A percentile compares a stretch with the other conserved stretches of the same genome.
phyloP scores from a whole-genome alignment of 1,140 invertebrate species.

The Camponotus pennsylvanicus region DNA sequence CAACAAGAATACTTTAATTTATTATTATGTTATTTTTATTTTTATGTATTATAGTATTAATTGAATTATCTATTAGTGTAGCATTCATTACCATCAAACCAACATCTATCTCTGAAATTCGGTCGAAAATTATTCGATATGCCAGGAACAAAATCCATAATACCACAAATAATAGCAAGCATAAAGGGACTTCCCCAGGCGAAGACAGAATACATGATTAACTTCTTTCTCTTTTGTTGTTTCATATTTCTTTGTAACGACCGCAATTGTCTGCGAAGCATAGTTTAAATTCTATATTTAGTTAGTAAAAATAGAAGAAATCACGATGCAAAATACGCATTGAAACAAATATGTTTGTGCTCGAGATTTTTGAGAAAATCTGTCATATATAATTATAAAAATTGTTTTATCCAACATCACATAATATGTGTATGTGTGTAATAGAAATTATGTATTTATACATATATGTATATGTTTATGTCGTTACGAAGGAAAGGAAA shows the following conservation, averaged over 20 bases:
- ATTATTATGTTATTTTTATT: background rate
- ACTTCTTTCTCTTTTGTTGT: conserved; percentile 86
- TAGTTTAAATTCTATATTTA: background rate
- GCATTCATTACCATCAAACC: conserved; percentile 87
- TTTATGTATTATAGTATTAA: background rate
- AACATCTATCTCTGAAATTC: conserved; percentile 88
- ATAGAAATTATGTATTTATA: too few relatives aligned
- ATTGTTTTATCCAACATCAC: too few relatives aligned
- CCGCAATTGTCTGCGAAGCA: conserved; percentile 82
- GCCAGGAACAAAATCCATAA: conserved; percentile 87
- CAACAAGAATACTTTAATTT: background rate
- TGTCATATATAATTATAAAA: too few relatives aligned
- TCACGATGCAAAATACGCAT: background rate
- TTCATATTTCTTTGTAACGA: conserved; percentile 82
- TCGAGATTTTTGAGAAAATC: too few relatives aligned
- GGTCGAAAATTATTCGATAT: conserved; percentile 86
- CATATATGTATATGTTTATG: too few relatives aligned
- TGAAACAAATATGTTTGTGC: background rate
- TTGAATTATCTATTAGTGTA: background rate
- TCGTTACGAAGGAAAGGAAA: too few relatives aligned
- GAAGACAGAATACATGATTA: conserved; percentile 90
- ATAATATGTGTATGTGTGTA: too few relatives aligned
- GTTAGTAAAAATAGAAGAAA: conserved; percentile 4
- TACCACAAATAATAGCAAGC: conserved; percentile 86
- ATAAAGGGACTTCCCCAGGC: conserved; percentile 90